Evolutionary conservation across 2,797 vertebrate genomes (phyloP).

Genomic region (Pangasius larnaudii): DNA sequence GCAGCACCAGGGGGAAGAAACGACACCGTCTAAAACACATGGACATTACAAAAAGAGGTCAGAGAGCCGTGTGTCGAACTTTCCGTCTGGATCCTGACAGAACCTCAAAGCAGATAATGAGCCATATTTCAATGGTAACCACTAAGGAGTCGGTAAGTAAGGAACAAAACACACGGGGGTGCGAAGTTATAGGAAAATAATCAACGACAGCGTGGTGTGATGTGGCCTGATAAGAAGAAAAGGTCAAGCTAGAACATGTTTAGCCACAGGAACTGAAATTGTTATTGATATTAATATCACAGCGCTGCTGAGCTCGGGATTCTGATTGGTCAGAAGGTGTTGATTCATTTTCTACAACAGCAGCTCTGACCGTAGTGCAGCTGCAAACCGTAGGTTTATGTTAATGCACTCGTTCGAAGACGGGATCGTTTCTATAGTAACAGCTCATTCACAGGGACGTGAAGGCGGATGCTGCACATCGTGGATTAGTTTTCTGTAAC

Average conservation of each 20-base stretch:
- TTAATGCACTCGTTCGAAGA: neutral
- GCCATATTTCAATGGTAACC: neutral
- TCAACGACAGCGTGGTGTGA: neutral
- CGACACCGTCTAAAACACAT: neutral
- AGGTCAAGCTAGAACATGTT: neutral
- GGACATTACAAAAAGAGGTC: constrained; percentile 21
- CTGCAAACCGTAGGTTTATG: too few relatives aligned
- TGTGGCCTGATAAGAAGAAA: neutral
- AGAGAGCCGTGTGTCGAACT: neutral
- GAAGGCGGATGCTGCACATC: too few relatives aligned
- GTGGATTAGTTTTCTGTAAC: too few relatives aligned
- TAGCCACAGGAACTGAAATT: neutral
- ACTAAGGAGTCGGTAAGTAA: neutral
- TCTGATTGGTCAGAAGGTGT: neutral
- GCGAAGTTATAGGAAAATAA: neutral
- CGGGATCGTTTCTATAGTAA: neutral
- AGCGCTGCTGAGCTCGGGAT: neutral
- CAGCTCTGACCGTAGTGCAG: neutral
- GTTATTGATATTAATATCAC: neutral
- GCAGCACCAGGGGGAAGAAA: neutral
- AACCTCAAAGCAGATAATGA: neutral
- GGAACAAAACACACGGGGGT: neutral
- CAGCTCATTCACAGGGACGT: too few relatives aligned
- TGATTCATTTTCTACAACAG: neutral
- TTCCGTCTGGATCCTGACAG: neutral